Base-by-base conservation (phyloP, 2,888 invertebrate genomes). In the Chironomus riparius region DNA sequence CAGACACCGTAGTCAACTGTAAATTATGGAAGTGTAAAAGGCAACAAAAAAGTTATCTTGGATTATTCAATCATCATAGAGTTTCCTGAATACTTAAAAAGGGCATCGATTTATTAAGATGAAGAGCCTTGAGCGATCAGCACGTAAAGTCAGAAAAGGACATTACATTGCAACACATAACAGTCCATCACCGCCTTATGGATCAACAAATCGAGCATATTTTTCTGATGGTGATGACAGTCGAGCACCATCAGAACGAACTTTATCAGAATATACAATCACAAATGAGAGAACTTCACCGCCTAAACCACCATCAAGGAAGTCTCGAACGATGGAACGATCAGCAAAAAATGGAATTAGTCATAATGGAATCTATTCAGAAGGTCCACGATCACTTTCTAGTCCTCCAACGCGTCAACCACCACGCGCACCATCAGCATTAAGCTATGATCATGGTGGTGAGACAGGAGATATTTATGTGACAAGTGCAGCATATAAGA, bases 381-480 rank as follows among this genome's bases (percentile, higher is more conserved):
- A 74, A n/a, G 74, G 56, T 82, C 85, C 80, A 81, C 74, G 74
- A 7, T 47, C 68, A 10, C 78, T 76, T 76, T 78, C 76, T 77
- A 79, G 83, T 82, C 78, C 86, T 83, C 83, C 85, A 82, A 82
- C 84, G 82, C 84, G 81, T 79, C 85, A 80, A 83, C 85, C 83
- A 85, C 83, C 82, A 80, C 83, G 85, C 83, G 84, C 86, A 78
- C 81, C 86, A 80, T 83, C 83, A 82, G 83, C 87, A 84, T 84
- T 85, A 21, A 84, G 84, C 68, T 84, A 87, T 79, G 84, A 84
- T 78, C 83, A 83, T 79, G 84, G 83, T 3, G 86, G 87, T 72
- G 91, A 92, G 81, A 91, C 90, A 78, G 91, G 90, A 48, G 93
- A 94, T 80, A 92, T 93, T 77, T 94, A 93, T 85, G 92, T 93